Evolutionary conservation across 2,888 invertebrate genomes (phyloP).

Genomic region (Xestia ashworthii): DNA sequence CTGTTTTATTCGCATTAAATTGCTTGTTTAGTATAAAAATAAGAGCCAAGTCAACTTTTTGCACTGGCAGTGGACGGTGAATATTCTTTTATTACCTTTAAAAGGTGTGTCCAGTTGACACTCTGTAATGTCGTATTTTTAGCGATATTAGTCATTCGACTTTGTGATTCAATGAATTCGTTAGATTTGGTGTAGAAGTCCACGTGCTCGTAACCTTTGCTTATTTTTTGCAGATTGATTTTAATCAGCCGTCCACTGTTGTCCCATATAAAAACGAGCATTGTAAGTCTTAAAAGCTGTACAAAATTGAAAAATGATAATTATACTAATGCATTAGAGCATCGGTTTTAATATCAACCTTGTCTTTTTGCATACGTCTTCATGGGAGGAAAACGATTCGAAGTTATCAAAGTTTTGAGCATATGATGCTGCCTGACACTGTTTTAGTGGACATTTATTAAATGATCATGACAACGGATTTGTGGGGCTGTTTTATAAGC

Average conservation of each 20-base stretch:
- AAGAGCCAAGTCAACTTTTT: background rate
- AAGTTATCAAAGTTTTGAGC: background rate
- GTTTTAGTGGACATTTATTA: background rate
- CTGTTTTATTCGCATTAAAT: constrained; percentile 30
- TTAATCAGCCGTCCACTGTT: background rate
- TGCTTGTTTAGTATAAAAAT: constrained; percentile 4
- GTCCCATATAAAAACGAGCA: background rate
- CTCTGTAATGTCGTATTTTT: constrained; percentile 25
- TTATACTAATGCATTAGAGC: background rate
- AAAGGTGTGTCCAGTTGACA: constrained; percentile 12
- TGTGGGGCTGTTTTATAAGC: too few species aligned
- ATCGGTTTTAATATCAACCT: background rate
- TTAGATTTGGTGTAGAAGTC: background rate
- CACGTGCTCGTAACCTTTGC: background rate
- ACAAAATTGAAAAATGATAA: background rate
- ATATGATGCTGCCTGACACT: background rate
- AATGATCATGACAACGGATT: background rate
- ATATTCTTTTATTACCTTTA: background rate
- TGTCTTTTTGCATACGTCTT: background rate
- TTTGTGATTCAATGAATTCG: background rate
- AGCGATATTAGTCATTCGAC: constrained; percentile 20
- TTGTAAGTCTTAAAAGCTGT: background rate
- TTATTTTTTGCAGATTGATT: background rate
- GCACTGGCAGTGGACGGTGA: background rate
- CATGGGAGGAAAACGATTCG: background rate